Base-by-base conservation (phyloP, 2,113 vertebrate species). In the Garra rufa region DNA sequence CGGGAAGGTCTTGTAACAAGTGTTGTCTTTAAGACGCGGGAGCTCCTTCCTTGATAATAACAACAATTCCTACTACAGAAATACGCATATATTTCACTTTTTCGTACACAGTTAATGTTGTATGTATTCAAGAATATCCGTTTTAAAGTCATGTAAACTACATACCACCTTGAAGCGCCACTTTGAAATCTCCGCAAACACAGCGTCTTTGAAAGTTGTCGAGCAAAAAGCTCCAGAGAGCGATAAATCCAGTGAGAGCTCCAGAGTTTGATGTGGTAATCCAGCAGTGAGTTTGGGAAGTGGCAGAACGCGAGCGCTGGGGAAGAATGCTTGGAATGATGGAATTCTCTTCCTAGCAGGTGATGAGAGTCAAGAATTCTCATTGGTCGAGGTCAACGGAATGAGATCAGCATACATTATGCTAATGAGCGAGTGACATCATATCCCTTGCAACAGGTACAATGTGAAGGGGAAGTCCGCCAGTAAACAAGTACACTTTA, bases 241-340 rank as follows among this genome's bases (percentile, higher is more conserved):
- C 10, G 19, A 19, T 50, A 3, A 69, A 69, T 82, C 38, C 84
- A 15, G 57, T 70, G 4, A 85, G 0, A 74, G 17, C 14, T 24
- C 52, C 43, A 14, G 11, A 2, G 11, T 63, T n/a, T 26, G 10
- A 10, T 30, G 11, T 46, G 9, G n/a, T 65, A 70, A n/a, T 83
- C 41, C 76, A 65, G 48, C 6, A n/a, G 15, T 30, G 75, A 11
- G 48, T 1, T 63, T 17, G 41, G 48, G 88, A 91, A 84, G 90
- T 86, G 90, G 89, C 92, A 88, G 90, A 87, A 91, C 91, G 91
- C 89, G 91, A 92, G 89, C 91, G 89, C 90, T 89, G 84, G 87
- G 83, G 84, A 96, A 93, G 96, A 98, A 98, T 97, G 94, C 94
- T 89, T 92, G 95, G 97, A 98, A 98, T 97, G 96, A 97, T 92